phyloP scores from a whole-genome alignment of 2,797 vertebrate species.

The Poeciliopsis infans region DNA sequence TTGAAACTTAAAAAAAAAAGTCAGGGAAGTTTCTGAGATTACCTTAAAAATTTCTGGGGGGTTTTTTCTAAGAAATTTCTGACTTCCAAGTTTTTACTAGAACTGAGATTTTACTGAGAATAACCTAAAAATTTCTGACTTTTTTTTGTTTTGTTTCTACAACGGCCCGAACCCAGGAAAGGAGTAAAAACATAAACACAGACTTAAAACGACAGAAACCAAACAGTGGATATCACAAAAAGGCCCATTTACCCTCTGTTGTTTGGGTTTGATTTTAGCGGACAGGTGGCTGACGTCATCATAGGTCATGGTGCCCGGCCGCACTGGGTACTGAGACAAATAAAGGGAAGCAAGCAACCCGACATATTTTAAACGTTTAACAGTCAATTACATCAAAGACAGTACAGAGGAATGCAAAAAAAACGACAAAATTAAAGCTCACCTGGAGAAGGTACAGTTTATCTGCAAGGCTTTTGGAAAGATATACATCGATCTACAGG shows the following conservation, averaged over 20 bases:
- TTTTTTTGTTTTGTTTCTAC: too few species aligned
- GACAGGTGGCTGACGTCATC: constrained; percentile 90
- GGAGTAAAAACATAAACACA: not conserved
- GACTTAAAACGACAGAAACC: not conserved
- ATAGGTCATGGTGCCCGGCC: constrained; percentile 92
- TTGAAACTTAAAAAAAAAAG: too few species aligned
- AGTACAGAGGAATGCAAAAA: not conserved
- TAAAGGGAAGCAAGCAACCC: not conserved
- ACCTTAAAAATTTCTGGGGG: too few species aligned
- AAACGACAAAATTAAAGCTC: constrained; percentile 35
- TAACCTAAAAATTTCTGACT: too few species aligned
- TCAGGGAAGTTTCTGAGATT: too few species aligned
- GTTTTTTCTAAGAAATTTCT: too few species aligned
- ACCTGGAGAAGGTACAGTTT: constrained; percentile 99
- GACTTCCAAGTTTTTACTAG: too few species aligned
- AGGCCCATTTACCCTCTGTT: constrained; percentile 86
- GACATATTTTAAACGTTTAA: not conserved
- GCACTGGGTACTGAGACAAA: constrained; percentile 89
- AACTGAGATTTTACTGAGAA: too few species aligned
- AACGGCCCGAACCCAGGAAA: too few species aligned
- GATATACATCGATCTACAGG: constrained; percentile 92
- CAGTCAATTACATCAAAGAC: not conserved
- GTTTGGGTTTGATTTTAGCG: constrained; percentile 96
- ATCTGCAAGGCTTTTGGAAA: constrained; percentile 95
- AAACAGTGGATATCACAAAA: not conserved